Conservation (phyloP, 2,888 invertebrate species). For the Octodonta nipae region DNA sequence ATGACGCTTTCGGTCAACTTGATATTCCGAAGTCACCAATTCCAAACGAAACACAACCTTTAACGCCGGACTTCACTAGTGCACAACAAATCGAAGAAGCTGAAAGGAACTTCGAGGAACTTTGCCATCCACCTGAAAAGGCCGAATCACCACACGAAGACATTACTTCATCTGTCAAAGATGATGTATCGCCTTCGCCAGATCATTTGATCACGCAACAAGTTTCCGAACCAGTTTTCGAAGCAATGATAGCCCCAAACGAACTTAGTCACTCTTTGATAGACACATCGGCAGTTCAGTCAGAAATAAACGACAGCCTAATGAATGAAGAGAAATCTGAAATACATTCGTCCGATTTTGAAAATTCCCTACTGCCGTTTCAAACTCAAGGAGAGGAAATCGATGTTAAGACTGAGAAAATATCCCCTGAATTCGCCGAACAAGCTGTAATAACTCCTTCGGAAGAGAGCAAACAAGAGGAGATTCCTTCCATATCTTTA, state of each 20-base stretch:
- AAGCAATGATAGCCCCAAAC: no score
- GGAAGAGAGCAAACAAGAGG: constrained; percentile 23
- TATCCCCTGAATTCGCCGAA: constrained; percentile 25
- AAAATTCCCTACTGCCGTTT: no score
- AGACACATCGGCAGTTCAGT: no score
- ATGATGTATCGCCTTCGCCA: constrained; percentile 20
- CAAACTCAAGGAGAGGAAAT: constrained; percentile 10
- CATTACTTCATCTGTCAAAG: constrained; percentile 32
- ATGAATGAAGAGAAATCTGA: no score
- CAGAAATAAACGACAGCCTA: no score
- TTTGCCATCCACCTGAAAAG: constrained; percentile 9
- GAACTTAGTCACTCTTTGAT: no score
- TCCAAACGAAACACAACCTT: constrained; percentile 5
- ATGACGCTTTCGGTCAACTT: constrained; percentile 3
- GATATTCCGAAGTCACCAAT: constrained; percentile 4
- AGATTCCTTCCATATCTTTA: constrained; percentile 4
- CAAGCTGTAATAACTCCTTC: constrained; percentile 23
- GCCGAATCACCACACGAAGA: constrained; percentile 22
- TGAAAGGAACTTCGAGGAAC: constrained; percentile 11
- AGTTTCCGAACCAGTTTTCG: no score
- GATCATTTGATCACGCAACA: no score
- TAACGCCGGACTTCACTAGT: constrained; percentile 8
- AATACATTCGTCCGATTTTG: no score
- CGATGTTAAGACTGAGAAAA: constrained; percentile 24
- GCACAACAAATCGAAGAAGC: constrained; percentile 10